A percentile compares a stretch with the other conserved stretches of the same genome.
Conservation (phyloP, 2,797 vertebrate genomes). For the Myripristis jacobus region DNA sequence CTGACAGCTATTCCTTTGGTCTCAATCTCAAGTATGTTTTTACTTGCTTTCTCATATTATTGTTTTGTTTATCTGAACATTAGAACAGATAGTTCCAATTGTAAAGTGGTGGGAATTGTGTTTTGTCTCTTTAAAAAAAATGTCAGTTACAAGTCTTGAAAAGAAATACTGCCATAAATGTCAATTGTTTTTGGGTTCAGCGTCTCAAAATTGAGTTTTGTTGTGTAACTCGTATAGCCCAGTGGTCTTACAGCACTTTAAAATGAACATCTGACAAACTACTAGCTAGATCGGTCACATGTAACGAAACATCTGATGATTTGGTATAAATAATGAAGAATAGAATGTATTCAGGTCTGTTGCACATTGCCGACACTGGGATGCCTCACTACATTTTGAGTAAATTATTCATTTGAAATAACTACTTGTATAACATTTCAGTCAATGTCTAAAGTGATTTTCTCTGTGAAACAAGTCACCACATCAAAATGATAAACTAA, state of each 20-base stretch:
- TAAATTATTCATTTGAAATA: constrained; percentile 43
- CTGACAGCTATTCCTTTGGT: constrained; percentile 67
- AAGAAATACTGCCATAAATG: constrained; percentile 27
- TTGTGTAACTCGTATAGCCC: constrained; percentile 51
- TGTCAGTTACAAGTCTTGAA: constrained; percentile 19
- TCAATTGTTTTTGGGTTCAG: constrained; percentile 15
- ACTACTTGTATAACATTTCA: constrained; percentile 25
- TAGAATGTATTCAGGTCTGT: constrained; percentile 66
- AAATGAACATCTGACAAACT: constrained; percentile 72
- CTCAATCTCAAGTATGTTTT: constrained; percentile 67
- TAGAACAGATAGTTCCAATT: constrained; percentile 59
- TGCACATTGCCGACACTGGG: constrained; percentile 45
- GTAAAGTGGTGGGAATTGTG: constrained; percentile 57
- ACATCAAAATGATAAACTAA: constrained; percentile 32
- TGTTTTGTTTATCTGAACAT: constrained; percentile 51
- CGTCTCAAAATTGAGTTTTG: constrained; percentile 42
- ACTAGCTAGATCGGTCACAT: constrained; percentile 57
- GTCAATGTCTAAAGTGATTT: constrained; percentile 16
- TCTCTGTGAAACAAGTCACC: constrained; percentile 39
- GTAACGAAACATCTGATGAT: constrained; percentile 18
- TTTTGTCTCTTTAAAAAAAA: constrained; percentile 41
- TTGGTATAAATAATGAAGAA: constrained; percentile 44
- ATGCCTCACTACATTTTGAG: constrained; percentile 42
- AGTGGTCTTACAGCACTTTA: constrained; percentile 81
- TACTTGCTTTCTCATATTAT: constrained; percentile 44